These are phyloP conservation scores for Diarsia mendica DNA, from an alignment of 2,888 invertebrate genomes.

Conservation along the genomic window DNA sequence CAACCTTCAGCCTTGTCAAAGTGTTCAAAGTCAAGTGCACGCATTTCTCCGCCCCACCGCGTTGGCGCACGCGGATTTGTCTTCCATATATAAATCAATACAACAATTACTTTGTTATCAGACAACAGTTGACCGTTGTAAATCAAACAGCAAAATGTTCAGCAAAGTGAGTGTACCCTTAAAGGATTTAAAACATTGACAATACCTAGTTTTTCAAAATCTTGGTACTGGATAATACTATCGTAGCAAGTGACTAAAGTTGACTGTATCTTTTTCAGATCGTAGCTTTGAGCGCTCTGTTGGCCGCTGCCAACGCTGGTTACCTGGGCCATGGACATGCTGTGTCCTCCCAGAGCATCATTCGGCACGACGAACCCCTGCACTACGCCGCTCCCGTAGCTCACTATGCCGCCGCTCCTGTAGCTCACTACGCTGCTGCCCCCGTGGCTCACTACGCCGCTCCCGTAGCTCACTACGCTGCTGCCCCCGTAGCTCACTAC, in stretches of 20 bases:
- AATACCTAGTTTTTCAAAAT: no score
- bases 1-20: no score
- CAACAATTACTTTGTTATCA: slow-evolving; percentile 74
- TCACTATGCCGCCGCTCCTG: slow-evolving; percentile 64
- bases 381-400: slow-evolving; percentile 64
- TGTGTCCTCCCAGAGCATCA: slow-evolving; percentile 81
- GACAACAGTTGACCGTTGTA: slow-evolving; percentile 71
- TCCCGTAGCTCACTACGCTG: neutral
- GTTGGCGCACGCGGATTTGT: slow-evolving; percentile 6
- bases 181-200: neutral
- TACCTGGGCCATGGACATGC: slow-evolving; percentile 72
- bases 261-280: slow-evolving; percentile 74
- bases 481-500: slow-evolving; percentile 4
- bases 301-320: slow-evolving; percentile 84
- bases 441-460: slow-evolving; percentile 69
- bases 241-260: neutral
- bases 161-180: slow-evolving; percentile 75
- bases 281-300: slow-evolving; percentile 80
- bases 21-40: slow-evolving; percentile 36
- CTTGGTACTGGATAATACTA: no score
- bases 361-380: slow-evolving; percentile 77
- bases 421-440: slow-evolving; percentile 58
- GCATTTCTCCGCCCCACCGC: slow-evolving; percentile 66
- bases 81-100: slow-evolving; percentile 65
- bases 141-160: slow-evolving; percentile 79